Conservation (phyloP, 2,113 vertebrate species). For the Sebastes fasciatus region DNA sequence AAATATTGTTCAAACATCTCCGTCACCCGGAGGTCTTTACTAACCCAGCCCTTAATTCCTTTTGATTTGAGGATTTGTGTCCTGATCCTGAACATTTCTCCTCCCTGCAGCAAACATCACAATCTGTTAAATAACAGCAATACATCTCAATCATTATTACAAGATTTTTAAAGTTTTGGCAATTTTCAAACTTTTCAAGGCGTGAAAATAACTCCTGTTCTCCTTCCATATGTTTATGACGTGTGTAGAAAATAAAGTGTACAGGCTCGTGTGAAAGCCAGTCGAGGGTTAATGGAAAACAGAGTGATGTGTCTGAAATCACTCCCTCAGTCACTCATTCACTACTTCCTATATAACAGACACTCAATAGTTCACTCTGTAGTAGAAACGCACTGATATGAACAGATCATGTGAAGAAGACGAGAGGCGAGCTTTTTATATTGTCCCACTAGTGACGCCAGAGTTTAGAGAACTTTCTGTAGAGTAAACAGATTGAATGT, state of each 20-base stretch:
- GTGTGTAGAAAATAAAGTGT: background rate
- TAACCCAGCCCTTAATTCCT: background rate
- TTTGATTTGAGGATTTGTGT: background rate
- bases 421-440: no score
- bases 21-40: background rate
- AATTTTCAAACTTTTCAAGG: background rate
- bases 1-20: conserved; percentile 11
- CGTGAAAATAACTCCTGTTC: background rate
- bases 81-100: background rate
- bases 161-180: background rate
- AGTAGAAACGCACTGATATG: no score
- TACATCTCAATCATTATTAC: background rate
- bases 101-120: background rate
- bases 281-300: background rate
- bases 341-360: no score
- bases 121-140: background rate
- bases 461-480: no score
- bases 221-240: background rate
- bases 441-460: no score
- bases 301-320: no score
- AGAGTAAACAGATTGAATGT: no score
- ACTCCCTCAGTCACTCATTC: no score
- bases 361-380: no score
- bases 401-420: no score
- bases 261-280: background rate